Evolutionary conservation across 2,888 invertebrate species (phyloP).

Genomic region (Encarsia formosa): DNA sequence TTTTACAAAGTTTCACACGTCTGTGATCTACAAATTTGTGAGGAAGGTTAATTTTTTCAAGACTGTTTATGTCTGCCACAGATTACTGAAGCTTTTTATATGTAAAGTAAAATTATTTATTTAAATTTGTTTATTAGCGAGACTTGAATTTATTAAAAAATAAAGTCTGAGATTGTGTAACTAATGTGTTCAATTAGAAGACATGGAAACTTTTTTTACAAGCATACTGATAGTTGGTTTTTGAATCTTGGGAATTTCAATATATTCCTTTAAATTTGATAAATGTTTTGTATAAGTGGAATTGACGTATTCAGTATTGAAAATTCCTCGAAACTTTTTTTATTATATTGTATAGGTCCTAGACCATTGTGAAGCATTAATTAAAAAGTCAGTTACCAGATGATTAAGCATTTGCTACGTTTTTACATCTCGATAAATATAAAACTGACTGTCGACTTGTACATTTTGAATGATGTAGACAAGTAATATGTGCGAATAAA

Average conservation of each 20-base stretch:
- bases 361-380: constrained; percentile 27
- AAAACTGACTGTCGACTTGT: constrained; percentile 34
- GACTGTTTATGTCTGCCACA: constrained; percentile 24
- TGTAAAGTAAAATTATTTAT: constrained; percentile 9
- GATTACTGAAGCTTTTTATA: constrained; percentile 3
- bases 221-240: constrained; percentile 7
- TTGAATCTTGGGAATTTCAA: constrained; percentile 9
- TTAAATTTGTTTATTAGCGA: constrained; percentile 12
- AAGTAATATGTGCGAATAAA: constrained; percentile 43
- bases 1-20: constrained; percentile 10
- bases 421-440: constrained; percentile 32
- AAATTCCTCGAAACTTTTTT: constrained; percentile 26
- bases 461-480: constrained; percentile 40
- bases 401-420: constrained; percentile 34
- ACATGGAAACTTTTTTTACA: constrained; percentile 8
- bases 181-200: constrained; percentile 23
- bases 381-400: constrained; percentile 31
- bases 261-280: no score
- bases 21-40: constrained; percentile 11
- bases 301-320: constrained; percentile 27
- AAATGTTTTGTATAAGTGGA: constrained; percentile 10
- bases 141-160: constrained; percentile 13
- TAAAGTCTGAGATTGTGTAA: constrained; percentile 21
- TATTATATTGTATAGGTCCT: constrained; percentile 27
- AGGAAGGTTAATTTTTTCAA: constrained; percentile 19